Base-by-base conservation (phyloP, 1,140 invertebrate genomes). In the Lordiphosa clarofinis region DNA sequence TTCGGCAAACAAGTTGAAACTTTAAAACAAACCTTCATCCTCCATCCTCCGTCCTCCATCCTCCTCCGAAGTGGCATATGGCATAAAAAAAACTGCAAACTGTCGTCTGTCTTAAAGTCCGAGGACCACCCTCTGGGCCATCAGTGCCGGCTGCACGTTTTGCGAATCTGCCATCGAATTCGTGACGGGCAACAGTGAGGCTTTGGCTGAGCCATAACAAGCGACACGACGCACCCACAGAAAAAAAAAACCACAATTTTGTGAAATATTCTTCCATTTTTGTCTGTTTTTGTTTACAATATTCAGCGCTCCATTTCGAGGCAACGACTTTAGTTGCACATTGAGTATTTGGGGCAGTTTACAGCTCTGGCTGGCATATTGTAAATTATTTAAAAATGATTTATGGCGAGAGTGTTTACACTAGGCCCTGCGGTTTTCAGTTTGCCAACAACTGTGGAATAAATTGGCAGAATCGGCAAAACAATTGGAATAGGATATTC, bases 321-420 rank as follows among this genome's bases (percentile, higher is more conserved):
- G 11, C 43, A 56, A 55, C 43, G 43, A 65, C 61, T 64, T 66
- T 54, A 43, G 47, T 31, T 36, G 47, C 54, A 57, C 39, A 67
- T 48, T 59, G 47, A 68, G 4, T 28, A 28, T 68, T 53, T 28
- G 9, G 33, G 35, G 8, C 31, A 7, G 1, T 33, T 33, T 35
- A 46, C 28, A 33, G 37, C 33, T 40, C 9, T 10, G 10, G 49
- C 61, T 59, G 60, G 53, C 61, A 71, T 73, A 81, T 75, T 81
- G 58, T 82, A 67, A 81, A 81, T 82, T 76, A 81, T 81, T 81
- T 72, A 81, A 81, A 76, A 81, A 72, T 82, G 76, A 81, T 81
- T 81, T 81, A 81, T 81, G 71, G 64, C 75, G 81, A 81, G 75
- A 64, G 66, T 81, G 75, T 81, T 81, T 79, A 76, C 73, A 73